A percentile compares a stretch with the other conserved stretches of the same genome.
Evolutionary conservation across 2,888 invertebrate genomes (phyloP).

Genomic region (Chloroclystis v-ata): DNA sequence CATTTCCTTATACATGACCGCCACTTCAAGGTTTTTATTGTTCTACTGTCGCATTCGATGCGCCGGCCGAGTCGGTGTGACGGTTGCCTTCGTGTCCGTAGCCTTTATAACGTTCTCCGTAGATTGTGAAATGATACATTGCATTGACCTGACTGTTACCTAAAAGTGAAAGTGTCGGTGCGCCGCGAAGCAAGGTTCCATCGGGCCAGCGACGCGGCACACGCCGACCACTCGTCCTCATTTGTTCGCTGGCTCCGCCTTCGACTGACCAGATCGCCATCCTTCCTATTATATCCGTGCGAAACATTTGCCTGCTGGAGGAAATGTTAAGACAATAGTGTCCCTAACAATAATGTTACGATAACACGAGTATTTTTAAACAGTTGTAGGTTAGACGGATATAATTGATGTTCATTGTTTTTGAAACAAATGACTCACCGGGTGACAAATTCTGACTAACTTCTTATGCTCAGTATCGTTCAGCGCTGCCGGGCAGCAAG

Average conservation of each 20-base stretch:
- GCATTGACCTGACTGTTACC: constrained; percentile 36
- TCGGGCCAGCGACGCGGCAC: constrained; percentile 20
- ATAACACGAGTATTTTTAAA: constrained; percentile 8
- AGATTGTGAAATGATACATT: constrained; percentile 24
- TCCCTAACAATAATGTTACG: constrained; percentile 14
- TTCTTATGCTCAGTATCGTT: constrained; percentile 20
- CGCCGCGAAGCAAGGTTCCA: constrained; percentile 19
- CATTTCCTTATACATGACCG: constrained; percentile 16
- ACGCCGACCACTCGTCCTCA: constrained; percentile 10
- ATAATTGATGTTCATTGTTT: constrained; percentile 29
- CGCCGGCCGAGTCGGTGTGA: constrained; percentile 13
- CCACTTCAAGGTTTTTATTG: constrained; percentile 16
- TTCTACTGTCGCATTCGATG: constrained; percentile 15
- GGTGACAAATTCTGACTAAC: constrained; percentile 23
- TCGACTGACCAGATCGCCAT: constrained; percentile 22
- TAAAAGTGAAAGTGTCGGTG: constrained; percentile 36
- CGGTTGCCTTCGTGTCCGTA: constrained; percentile 12
- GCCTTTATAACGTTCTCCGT: constrained; percentile 19
- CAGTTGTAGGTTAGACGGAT: constrained; percentile 22
- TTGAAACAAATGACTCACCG: constrained; percentile 49
- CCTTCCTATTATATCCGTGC: constrained; percentile 10
- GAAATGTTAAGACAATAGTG: constrained; percentile 21
- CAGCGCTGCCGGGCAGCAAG: constrained; percentile 15
- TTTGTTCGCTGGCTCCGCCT: constrained; percentile 16
- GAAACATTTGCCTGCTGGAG: constrained; percentile 20